These are phyloP conservation scores for Syrrhaptes paradoxus DNA, from an alignment of 2,113 vertebrate genomes.

Conservation along the genomic window DNA sequence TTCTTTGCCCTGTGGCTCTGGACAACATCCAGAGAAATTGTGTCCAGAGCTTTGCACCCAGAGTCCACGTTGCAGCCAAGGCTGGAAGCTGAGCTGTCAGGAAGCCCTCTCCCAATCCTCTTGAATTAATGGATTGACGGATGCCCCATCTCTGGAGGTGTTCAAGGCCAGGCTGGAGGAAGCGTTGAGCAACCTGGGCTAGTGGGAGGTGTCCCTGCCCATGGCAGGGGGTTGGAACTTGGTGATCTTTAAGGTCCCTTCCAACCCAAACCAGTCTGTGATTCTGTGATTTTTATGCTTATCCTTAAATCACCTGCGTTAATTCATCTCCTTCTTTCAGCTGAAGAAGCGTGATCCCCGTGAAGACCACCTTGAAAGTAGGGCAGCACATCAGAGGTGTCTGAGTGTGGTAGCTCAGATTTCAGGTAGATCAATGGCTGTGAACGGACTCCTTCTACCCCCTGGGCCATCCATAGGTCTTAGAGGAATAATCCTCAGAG, in stretches of 20 bases:
- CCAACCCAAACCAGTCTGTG: no score
- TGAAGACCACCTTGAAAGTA: not conserved
- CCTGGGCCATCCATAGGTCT: accelerated
- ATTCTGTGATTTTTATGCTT: not conserved
- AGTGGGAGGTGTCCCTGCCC: no score
- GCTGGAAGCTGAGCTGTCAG: not conserved
- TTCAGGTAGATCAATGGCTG: not conserved
- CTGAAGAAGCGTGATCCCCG: not conserved
- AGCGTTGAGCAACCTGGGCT: no score
- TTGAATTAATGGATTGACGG: not conserved
- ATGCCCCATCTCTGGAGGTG: no score
- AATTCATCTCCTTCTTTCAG: not conserved
- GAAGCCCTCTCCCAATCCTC: not conserved
- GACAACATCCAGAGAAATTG: not conserved
- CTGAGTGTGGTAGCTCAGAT: not conserved
- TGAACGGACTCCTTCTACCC: not conserved
- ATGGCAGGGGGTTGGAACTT: no score
- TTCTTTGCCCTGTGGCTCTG: not conserved
- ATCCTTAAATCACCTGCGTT: not conserved
- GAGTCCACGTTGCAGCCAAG: not conserved
- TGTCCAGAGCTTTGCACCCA: not conserved
- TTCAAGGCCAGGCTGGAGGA: no score
- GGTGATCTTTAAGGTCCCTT: no score
- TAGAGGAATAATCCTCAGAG: not conserved
- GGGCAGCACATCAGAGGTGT: no score